Conservation (phyloP, 1,140 invertebrate species). For the Marisa cornuarietis region DNA sequence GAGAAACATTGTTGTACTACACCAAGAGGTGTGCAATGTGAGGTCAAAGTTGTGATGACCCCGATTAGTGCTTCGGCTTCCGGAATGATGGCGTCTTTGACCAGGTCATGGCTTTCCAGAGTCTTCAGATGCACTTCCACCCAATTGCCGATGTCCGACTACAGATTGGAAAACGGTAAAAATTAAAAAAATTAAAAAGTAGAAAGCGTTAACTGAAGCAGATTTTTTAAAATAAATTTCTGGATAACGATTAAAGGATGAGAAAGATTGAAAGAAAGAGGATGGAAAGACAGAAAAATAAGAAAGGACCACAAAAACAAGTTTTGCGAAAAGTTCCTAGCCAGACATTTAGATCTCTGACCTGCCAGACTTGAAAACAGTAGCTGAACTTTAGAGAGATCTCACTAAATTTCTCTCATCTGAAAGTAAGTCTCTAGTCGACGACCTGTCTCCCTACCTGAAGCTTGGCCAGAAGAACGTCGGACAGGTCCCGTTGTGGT, state of each 20-base stretch:
- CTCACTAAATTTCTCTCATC: too few species aligned
- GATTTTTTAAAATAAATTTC: too few species aligned
- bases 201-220: too few species aligned
- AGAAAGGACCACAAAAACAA: too few species aligned
- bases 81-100: constrained; percentile 50
- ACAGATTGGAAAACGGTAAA: not conserved
- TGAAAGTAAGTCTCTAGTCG: too few species aligned
- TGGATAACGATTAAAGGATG: too few species aligned
- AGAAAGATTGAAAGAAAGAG: not conserved
- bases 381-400: too few species aligned
- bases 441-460: constrained; percentile 28
- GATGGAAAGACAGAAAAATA: not conserved
- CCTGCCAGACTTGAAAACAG: too few species aligned
- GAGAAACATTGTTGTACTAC: constrained; percentile 46
- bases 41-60: constrained; percentile 34
- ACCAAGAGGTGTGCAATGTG: constrained; percentile 44
- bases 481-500: constrained; percentile 38
- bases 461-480: constrained; percentile 41
- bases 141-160: constrained; percentile 40
- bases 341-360: too few species aligned
- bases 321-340: too few species aligned
- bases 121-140: constrained; percentile 29
- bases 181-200: not conserved
- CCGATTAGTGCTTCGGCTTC: constrained; percentile 40
- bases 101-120: constrained; percentile 26